Conservation (phyloP, 2,797 vertebrate genomes). For the Urosaurus nigricauda region DNA sequence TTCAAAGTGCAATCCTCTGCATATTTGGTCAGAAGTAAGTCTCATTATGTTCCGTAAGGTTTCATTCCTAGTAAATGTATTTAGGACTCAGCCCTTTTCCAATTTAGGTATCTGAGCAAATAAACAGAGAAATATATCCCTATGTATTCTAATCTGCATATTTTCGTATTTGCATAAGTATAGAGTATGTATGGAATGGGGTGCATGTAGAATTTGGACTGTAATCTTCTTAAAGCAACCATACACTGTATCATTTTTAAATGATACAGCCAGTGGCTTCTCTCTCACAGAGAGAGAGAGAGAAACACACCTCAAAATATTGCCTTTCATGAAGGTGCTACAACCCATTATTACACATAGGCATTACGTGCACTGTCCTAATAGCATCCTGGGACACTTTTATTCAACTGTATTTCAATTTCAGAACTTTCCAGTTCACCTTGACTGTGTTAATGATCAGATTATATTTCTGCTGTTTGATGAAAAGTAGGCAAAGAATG, state of each 20-base stretch:
- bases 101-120: background rate
- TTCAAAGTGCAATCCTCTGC: background rate
- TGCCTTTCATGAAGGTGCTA: background rate
- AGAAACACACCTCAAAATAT: no score
- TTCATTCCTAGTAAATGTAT: background rate
- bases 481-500: conserved; percentile 50
- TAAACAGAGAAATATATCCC: background rate
- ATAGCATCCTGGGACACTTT: fast-evolving
- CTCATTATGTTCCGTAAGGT: background rate
- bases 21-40: background rate
- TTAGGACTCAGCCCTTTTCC: background rate
- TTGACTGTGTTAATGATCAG: conserved; percentile 62
- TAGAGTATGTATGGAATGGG: background rate
- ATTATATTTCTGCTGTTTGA: conserved; percentile 67
- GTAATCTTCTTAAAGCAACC: background rate
- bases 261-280: no score
- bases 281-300: no score
- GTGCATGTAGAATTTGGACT: background rate
- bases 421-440: conserved; percentile 60
- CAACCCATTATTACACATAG: background rate
- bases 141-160: background rate
- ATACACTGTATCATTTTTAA: background rate
- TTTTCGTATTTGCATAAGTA: background rate
- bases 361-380: background rate
- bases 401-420: conserved; percentile 3